These are phyloP conservation scores for Drosophila varians DNA, from an alignment of 1,140 invertebrate genomes.

Conservation along the genomic window DNA sequence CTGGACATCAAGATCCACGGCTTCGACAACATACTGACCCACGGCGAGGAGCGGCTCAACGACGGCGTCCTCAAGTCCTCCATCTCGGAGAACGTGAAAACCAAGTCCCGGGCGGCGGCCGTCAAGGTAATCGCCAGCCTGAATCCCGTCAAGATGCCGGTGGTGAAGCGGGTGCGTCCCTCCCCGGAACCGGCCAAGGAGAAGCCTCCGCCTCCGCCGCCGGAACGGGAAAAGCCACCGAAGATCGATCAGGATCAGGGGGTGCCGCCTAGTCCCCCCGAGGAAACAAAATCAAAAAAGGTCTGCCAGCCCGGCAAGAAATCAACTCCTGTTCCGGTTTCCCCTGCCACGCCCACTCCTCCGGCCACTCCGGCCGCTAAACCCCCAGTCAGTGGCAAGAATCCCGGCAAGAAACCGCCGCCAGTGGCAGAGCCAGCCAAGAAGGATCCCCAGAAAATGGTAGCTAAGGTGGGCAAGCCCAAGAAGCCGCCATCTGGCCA, in stretches of 20 bases:
- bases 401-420: conserved; percentile 18
- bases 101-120: conserved; percentile 77
- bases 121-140: conserved; percentile 78
- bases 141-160: conserved; percentile 51
- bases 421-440: conserved; percentile 9
- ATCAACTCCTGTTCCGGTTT: conserved; percentile 11
- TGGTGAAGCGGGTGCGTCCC: conserved; percentile 48
- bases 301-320: conserved; percentile 32
- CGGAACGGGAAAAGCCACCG: background rate
- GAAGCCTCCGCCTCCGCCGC: conserved; percentile 7
- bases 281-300: conserved; percentile 40
- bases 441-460: conserved; percentile 9
- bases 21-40: conserved; percentile 78
- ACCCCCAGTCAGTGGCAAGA: conserved; percentile 3
- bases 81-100: conserved; percentile 83
- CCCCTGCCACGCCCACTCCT: background rate
- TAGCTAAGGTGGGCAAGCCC: conserved; percentile 9
- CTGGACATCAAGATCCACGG: conserved; percentile 83
- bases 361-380: conserved; percentile 4
- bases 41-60: conserved; percentile 64
- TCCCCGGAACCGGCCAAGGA: conserved; percentile 46
- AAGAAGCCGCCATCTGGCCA: conserved; percentile 16
- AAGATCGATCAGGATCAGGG: conserved; percentile 2
- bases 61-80: conserved; percentile 75
- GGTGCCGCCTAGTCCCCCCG: background rate